phyloP scores from a whole-genome alignment of 2,888 invertebrate species.

The Bedellia somnulentella region DNA sequence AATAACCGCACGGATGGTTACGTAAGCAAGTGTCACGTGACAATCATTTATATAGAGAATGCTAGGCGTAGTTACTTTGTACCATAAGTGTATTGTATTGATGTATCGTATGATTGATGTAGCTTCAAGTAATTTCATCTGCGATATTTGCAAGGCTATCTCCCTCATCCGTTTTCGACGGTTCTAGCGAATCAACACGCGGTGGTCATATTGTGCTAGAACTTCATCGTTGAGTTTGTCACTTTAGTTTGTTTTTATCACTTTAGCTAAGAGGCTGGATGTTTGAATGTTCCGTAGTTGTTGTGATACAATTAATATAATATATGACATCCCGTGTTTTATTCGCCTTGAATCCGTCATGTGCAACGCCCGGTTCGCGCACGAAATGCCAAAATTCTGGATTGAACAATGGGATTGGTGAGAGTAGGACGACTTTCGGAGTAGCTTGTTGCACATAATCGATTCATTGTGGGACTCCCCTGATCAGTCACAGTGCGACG shows the following conservation, averaged over 20 bases:
- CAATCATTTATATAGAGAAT: no score
- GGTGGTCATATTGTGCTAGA: slow-evolving; percentile 56
- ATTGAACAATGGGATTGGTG: slow-evolving; percentile 24
- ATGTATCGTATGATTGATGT: no score
- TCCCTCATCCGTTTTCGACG: no score
- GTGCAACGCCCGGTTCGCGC: slow-evolving; percentile 52
- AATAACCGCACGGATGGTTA: no score
- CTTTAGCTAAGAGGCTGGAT: slow-evolving; percentile 43
- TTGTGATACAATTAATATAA: slow-evolving; percentile 51
- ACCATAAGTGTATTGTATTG: no score
- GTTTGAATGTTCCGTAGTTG: slow-evolving; percentile 56
- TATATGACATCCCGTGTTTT: slow-evolving; percentile 63
- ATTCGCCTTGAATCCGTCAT: slow-evolving; percentile 64
- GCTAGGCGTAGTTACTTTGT: no score
- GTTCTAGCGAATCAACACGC: slow-evolving; percentile 59
- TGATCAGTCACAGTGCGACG: slow-evolving; percentile 59
- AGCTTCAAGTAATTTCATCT: no score
- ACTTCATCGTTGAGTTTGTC: slow-evolving; percentile 46
- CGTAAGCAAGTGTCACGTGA: no score
- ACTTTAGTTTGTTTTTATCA: slow-evolving; percentile 47
- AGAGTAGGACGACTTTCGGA: slow-evolving; percentile 58
- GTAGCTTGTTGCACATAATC: slow-evolving; percentile 65
- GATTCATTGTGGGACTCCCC: slow-evolving; percentile 64
- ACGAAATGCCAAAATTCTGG: slow-evolving; percentile 23
- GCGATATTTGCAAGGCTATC: no score